Evolutionary conservation across 2,113 vertebrate species (phyloP), one percentile per base, ranked within the genome.

Genomic region (Sigmodon hispidus): DNA sequence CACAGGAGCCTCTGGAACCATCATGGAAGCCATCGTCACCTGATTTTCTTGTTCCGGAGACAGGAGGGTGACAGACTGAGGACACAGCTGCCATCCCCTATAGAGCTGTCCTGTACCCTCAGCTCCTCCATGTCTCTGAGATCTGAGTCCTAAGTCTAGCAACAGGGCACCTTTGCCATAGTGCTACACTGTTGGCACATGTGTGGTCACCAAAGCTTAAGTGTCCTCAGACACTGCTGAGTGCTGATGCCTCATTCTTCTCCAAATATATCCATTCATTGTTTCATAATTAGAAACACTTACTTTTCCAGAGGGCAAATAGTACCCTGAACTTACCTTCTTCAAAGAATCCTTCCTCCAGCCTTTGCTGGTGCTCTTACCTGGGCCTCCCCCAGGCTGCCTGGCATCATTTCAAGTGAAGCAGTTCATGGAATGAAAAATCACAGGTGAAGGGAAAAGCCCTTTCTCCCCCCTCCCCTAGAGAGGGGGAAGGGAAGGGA

Each of bases 301-400:
- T 31, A 0, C 59, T 90, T 94, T 40, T 75, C 77, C 52, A 63
- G 55, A 36, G 61, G 59, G n/a, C 93, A 8, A 45, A 50, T 19
- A 34, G 40, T 10, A 12, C 55, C 48, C 48, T 69, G 61, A 31
- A 69, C 22, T 70, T 76, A 52, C 59, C 22, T 93, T 81, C 70
- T 48, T 55, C 31, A 57, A 34, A 55, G 26, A 43, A 0, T 12
- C 21, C 77, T 72, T 81, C 13, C 70, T 61, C 0, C 6, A 5
- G 45, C 43, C 19, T 57, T 75, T 13, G 1, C 8, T 10, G 0
- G 0, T 1, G 21, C 31, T 1, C 6, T 16, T 26, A 0, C 2
- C 22, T 5, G 12, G 48, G 45, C n/a, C 31, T 26, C 24, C 48
- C 4, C 0, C 15, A 21, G 50, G 40, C 5, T 43, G 16, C 4